Evolutionary conservation across 2,113 vertebrate species (phyloP), one percentile per base, ranked within the genome.

Genomic region (Ceyx margarethae): DNA sequence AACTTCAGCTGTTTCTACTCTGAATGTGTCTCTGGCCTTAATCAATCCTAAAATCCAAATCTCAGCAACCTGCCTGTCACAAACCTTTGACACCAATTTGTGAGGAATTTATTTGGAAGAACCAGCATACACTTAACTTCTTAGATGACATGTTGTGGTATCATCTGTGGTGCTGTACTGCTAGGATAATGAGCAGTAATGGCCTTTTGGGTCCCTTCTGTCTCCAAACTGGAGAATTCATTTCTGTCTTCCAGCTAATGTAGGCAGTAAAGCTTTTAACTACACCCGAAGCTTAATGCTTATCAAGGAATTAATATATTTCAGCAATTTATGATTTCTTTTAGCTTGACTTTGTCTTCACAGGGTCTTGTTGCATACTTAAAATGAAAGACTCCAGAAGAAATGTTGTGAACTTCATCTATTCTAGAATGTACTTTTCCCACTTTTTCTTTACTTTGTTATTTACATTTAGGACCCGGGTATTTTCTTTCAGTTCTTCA

Each of bases 21-120:
- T 48, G 8, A 73, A 57, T 20, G 26, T 73, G 26, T 29, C 37
- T 73, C n/a, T 68, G 68, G 20, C 29, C 29, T 75, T 43, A 22
- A 48, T 25, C 0, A 3, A 6, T 57, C 20, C 42, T 77, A 57
- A 83, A 81, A 83, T 35, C 21, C 11, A 8, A 26, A 48, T 61
- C 45, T 66, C 46, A 61, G 42, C 54, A 76, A 51, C 26, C 40
- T 64, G 21, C 48, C 65, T 78, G 37, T 31, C 33, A 31, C 61
- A 66, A 72, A 37, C 4, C 29, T 68, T 73, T 42, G 43, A 29
- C 25, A 64, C 7, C 0, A 0, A 37, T 72, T 67, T 1, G 10
- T 50, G 43, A 85, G 23, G 50, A 56, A 64, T 67, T 46, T 37
- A 13, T 62, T 37, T 62, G 61, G 45, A 62, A 71, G 28, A 66